Percentiles rank a stretch among this genome's conserved stretches.
phyloP scores from a whole-genome alignment of 1,140 invertebrate genomes.

The Sogatella furcifera region DNA sequence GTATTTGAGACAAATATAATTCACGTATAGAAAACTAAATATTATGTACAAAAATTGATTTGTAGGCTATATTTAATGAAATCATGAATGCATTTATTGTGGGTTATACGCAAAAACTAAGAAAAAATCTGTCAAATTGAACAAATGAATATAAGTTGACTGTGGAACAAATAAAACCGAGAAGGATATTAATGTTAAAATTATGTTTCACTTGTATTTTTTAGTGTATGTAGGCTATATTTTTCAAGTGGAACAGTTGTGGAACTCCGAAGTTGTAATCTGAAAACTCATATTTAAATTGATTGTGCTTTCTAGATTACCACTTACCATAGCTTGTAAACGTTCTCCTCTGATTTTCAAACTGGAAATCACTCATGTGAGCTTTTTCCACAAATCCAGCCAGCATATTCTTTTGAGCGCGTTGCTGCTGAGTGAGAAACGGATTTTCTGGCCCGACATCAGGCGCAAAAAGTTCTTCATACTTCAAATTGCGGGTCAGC shows the following conservation, averaged over 20 bases:
- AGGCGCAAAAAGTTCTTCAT: slow-evolving; percentile 90
- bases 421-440: slow-evolving; percentile 79
- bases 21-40: too few relatives aligned
- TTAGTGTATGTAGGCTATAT: too few relatives aligned
- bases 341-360: slow-evolving; percentile 94
- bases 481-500: slow-evolving; percentile 86
- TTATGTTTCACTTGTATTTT: too few relatives aligned
- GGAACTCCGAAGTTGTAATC: too few relatives aligned
- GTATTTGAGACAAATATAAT: too few relatives aligned
- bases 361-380: slow-evolving; percentile 93
- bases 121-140: background rate
- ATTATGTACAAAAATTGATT: too few relatives aligned
- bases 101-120: background rate
- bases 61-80: background rate
- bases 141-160: background rate
- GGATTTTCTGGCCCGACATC: slow-evolving; percentile 84
- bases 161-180: too few relatives aligned
- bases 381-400: slow-evolving; percentile 92
- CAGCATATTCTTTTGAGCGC: slow-evolving; percentile 79
- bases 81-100: background rate
- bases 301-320: background rate
- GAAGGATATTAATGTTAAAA: too few relatives aligned
- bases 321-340: slow-evolving; percentile 78
- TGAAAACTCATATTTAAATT: too few relatives aligned
- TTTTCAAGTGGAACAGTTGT: too few relatives aligned